These are phyloP conservation scores for Notechis scutatus DNA, from an alignment of 2,113 vertebrate species.

Conservation along the genomic window DNA sequence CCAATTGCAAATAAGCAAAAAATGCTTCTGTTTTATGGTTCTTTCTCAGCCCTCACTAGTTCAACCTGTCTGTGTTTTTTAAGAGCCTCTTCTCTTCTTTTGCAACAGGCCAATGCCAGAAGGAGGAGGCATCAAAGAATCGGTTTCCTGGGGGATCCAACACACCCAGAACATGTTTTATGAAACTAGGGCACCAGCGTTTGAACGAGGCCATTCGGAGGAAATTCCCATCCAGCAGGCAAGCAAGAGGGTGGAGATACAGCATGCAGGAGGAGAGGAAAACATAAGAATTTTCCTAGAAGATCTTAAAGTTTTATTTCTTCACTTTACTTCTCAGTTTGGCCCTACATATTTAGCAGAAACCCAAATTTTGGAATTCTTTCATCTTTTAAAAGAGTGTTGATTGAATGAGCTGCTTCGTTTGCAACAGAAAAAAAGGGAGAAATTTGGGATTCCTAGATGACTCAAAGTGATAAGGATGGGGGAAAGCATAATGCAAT, in stretches of 20 bases:
- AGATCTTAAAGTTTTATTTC: not conserved
- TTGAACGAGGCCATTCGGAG: conserved; percentile 80
- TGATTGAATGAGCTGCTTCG: not conserved
- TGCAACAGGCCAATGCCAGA: conserved; percentile 70
- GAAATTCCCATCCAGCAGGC: conserved; percentile 73
- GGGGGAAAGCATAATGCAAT: not conserved
- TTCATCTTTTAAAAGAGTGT: not conserved
- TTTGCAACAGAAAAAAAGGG: not conserved
- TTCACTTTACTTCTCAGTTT: not conserved
- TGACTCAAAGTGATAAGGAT: not conserved
- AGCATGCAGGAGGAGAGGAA: not conserved
- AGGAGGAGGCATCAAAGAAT: conserved; percentile 73
- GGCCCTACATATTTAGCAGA: not conserved
- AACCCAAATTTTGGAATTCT: not conserved
- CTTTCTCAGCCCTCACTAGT: not conserved
- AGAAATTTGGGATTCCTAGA: not conserved
- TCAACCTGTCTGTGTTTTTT: not conserved
- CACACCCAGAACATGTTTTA: conserved; percentile 73
- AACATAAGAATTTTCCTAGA: not conserved
- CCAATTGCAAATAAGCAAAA: not conserved
- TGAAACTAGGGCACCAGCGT: conserved; percentile 68
- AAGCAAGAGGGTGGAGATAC: conserved; percentile 28
- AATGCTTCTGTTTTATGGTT: not conserved
- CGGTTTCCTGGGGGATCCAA: conserved; percentile 83
- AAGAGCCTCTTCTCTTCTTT: conserved; percentile 16